A percentile compares a stretch with the other conserved stretches of the same genome.
phyloP scores from a whole-genome alignment of 2,888 invertebrate genomes.

The Eupithecia inturbata region DNA sequence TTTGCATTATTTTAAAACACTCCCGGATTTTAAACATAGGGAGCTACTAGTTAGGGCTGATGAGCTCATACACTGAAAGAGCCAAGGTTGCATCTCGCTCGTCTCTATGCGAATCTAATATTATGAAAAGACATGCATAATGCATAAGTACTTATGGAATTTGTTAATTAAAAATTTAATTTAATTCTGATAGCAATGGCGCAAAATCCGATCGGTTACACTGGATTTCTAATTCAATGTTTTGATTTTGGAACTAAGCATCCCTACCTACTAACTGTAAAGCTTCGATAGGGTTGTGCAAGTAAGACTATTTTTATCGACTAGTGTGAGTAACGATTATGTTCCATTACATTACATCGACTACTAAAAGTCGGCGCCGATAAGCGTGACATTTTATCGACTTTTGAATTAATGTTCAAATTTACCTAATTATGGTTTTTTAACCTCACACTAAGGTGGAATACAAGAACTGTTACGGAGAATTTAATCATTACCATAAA shows the following conservation, averaged over 20 bases:
- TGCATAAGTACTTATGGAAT: neutral
- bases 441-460: constrained; percentile 1
- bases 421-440: constrained; percentile 10
- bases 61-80: neutral
- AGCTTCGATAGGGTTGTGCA: constrained; percentile 54
- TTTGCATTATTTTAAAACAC: constrained; percentile 46
- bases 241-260: neutral
- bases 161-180: neutral
- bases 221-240: neutral
- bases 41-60: constrained; percentile 34
- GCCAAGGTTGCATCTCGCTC: neutral
- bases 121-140: neutral
- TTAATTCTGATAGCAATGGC: neutral
- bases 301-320: constrained; percentile 67
- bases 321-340: constrained; percentile 65
- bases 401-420: constrained; percentile 28
- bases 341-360: constrained; percentile 66
- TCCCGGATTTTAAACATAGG: constrained; percentile 37
- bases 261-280: neutral
- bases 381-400: constrained; percentile 52
- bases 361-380: constrained; percentile 60
- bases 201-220: neutral
- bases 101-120: neutral
- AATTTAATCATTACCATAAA: neutral
- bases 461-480: neutral